A percentile compares a stretch with the other conserved stretches of the same genome.
These are phyloP conservation scores for Archips crataeganus DNA, from an alignment of 2,888 invertebrate genomes.

Conservation along the genomic window DNA sequence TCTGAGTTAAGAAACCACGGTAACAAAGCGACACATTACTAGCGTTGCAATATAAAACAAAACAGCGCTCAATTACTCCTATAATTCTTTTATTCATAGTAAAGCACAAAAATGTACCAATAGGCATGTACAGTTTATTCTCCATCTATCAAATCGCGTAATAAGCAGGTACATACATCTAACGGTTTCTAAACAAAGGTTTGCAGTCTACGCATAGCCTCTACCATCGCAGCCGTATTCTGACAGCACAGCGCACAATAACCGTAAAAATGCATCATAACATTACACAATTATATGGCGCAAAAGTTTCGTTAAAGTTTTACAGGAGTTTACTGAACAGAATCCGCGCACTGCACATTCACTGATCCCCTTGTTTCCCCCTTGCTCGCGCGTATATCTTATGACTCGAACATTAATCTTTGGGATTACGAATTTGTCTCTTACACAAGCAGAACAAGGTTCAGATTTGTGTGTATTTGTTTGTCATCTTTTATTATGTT, in stretches of 20 bases:
- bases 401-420: constrained; percentile 35
- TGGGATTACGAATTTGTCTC: constrained; percentile 18
- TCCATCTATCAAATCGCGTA: constrained; percentile 28
- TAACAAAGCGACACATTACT: neutral
- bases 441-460: constrained; percentile 5
- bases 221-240: constrained; percentile 23
- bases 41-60: neutral
- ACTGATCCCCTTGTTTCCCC: constrained; percentile 45
- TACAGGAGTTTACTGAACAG: constrained; percentile 23
- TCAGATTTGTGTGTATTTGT: constrained; percentile 6
- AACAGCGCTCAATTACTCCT: neutral
- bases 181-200: constrained; percentile 67
- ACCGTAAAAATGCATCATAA: constrained; percentile 20
- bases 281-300: neutral
- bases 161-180: constrained; percentile 36
- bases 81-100: neutral
- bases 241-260: constrained; percentile 17
- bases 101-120: constrained; percentile 10
- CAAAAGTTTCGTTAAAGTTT: constrained; percentile 17
- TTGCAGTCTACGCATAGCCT: constrained; percentile 53
- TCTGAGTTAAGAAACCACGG: neutral
- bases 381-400: constrained; percentile 33
- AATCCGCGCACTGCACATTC: constrained; percentile 53
- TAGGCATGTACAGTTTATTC: constrained; percentile 2
- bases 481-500: constrained; percentile 36